Evolutionary conservation across 2,888 invertebrate species (phyloP).

Genomic region (Ametastegia equiseti): DNA sequence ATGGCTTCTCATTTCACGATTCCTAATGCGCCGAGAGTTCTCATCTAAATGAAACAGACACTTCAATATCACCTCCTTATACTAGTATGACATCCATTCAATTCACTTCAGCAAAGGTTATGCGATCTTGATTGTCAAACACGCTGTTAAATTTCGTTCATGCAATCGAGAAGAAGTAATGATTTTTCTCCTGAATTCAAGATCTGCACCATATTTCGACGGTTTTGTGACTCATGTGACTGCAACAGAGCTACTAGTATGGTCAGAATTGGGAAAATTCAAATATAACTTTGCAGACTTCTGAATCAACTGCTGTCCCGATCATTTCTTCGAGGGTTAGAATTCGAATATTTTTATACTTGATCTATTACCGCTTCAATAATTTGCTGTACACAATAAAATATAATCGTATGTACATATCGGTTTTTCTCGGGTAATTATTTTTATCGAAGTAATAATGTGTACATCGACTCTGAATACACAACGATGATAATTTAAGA

Average conservation of each 20-base stretch:
- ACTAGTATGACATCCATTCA: neutral
- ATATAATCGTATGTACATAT: too few relatives aligned
- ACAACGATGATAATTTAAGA: too few relatives aligned
- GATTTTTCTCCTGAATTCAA: neutral
- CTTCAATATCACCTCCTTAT: neutral
- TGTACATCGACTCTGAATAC: too few relatives aligned
- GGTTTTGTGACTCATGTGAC: neutral
- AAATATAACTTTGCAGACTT: too few relatives aligned
- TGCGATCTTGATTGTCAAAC: neutral
- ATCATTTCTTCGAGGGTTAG: too few relatives aligned
- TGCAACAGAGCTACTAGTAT: neutral
- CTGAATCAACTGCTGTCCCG: too few relatives aligned
- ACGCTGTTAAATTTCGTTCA: neutral
- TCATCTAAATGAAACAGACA: neutral
- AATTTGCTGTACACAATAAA: too few relatives aligned
- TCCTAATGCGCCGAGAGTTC: conserved; percentile 1
- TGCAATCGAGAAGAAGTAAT: neutral
- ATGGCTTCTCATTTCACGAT: neutral
- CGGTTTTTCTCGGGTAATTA: too few relatives aligned
- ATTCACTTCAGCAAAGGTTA: conserved; percentile 2
- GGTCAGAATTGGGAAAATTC: too few relatives aligned
- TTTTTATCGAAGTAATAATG: too few relatives aligned
- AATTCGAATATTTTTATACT: too few relatives aligned
- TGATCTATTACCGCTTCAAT: too few relatives aligned
- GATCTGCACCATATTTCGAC: neutral